Evolutionary conservation across 2,888 invertebrate species (phyloP).

Genomic region (Cantharis lateralis): DNA sequence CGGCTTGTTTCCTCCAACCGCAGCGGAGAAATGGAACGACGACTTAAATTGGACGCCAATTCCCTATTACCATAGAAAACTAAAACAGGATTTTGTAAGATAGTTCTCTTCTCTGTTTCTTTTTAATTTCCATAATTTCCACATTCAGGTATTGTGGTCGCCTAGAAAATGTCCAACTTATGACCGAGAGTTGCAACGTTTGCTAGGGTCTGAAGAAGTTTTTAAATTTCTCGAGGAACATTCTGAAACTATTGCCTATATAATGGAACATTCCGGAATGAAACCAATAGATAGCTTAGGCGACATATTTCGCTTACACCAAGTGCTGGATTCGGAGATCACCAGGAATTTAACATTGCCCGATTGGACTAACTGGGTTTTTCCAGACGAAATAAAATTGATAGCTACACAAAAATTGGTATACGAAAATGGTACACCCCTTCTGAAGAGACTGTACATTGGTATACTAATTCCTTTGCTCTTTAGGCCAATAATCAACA

Average conservation of each 20-base stretch:
- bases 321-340: background rate
- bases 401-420: background rate
- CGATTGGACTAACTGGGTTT: background rate
- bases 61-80: constrained; percentile 27
- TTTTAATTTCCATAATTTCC: too few relatives aligned
- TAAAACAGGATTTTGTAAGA: constrained; percentile 41
- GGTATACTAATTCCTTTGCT: background rate
- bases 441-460: background rate
- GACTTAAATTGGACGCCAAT: constrained; percentile 70
- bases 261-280: background rate
- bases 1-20: constrained; percentile 66
- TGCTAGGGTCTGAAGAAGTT: background rate
- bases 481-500: background rate
- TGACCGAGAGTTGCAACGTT: background rate
- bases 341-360: background rate
- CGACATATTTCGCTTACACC: background rate
- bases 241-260: background rate
- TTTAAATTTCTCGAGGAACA: background rate
- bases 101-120: too few relatives aligned
- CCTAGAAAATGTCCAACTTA: background rate
- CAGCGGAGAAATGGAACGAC: constrained; percentile 60
- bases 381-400: background rate
- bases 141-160: background rate
- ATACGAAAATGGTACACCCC: background rate
- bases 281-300: background rate